These are phyloP conservation scores for Podarcis muralis DNA, from an alignment of 2,113 vertebrate species.

Conservation along the genomic window DNA sequence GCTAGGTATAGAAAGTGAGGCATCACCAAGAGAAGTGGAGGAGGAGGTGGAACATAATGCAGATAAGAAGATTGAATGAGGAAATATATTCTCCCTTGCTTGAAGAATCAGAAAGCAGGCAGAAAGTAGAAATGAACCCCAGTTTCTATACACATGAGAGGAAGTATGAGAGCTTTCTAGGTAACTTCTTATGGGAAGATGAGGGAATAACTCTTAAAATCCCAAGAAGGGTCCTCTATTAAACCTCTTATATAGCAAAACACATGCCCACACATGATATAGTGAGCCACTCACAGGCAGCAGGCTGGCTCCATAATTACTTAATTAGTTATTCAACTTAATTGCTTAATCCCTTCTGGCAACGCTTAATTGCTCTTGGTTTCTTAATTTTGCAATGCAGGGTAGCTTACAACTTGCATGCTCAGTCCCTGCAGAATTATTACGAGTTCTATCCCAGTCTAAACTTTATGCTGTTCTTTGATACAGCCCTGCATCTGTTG, in stretches of 20 bases:
- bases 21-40: not conserved
- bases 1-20: not conserved
- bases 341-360: slow-evolving; percentile 13
- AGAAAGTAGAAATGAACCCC: not conserved
- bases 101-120: not conserved
- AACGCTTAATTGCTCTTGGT: slow-evolving; percentile 14
- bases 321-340: slow-evolving; percentile 2
- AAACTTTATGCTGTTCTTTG: not conserved
- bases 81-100: no score
- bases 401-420: not conserved
- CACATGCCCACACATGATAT: not conserved
- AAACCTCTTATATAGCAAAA: not conserved
- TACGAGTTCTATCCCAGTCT: not conserved
- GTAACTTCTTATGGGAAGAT: not conserved
- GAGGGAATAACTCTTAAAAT: not conserved
- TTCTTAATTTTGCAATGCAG: slow-evolving; percentile 9
- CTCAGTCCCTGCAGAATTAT: not conserved
- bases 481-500: not conserved
- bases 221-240: not conserved
- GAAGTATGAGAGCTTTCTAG: not conserved
- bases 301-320: not conserved
- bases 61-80: not conserved
- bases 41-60: not conserved
- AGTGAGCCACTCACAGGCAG: not conserved
- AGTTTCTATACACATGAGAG: not conserved